Conservation (phyloP, 2,888 invertebrate species). For the Cantharis rustica region DNA sequence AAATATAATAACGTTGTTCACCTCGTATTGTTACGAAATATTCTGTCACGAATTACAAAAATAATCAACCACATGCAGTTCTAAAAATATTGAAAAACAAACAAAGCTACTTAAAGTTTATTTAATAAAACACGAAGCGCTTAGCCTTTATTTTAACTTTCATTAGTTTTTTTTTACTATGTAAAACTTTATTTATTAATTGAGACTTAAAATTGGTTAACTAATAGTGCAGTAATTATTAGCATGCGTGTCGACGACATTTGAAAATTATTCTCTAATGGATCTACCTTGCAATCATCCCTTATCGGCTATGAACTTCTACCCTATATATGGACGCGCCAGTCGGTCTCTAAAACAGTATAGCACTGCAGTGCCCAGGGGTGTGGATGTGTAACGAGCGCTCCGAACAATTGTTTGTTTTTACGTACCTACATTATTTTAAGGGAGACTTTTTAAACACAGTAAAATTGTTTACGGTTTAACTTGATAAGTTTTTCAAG, state of each 20-base stretch:
- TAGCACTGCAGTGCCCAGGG: slow-evolving; percentile 20
- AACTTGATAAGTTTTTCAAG: neutral
- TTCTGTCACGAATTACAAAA: neutral
- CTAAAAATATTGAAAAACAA: neutral
- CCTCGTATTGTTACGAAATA: neutral
- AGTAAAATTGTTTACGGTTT: neutral
- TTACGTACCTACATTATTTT: neutral
- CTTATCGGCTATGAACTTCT: slow-evolving; percentile 27
- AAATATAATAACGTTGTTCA: neutral
- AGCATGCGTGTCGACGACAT: neutral
- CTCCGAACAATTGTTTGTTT: slow-evolving; percentile 11
- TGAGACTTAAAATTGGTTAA: neutral
- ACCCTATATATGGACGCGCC: slow-evolving; percentile 33
- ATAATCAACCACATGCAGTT: neutral
- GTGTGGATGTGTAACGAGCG: slow-evolving; percentile 19
- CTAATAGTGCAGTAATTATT: neutral
- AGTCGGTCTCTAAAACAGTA: slow-evolving; percentile 29
- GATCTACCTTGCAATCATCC: slow-evolving; percentile 23
- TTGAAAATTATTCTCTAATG: slow-evolving; percentile 13
- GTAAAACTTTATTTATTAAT: neutral
- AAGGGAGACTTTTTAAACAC: neutral
- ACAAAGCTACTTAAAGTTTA: neutral
- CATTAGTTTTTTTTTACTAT: neutral
- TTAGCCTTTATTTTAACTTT: neutral
- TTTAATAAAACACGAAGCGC: neutral